These are phyloP conservation scores for Phenganax stokvisi DNA, from an alignment of 92 coral and sea anemone species.

Conservation along the genomic window DNA sequence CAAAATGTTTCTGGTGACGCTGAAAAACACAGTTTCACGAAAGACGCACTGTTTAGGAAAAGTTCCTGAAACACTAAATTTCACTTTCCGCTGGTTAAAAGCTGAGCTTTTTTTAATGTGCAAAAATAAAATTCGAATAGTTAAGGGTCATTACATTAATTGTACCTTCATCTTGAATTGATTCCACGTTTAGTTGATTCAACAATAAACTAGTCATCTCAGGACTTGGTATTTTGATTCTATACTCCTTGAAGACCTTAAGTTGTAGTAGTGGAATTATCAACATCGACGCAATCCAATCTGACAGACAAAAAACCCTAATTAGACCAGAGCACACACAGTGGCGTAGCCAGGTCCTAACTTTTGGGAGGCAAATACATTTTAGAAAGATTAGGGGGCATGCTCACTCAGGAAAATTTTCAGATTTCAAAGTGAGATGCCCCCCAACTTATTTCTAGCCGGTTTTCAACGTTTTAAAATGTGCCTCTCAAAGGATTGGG, in stretches of 20 bases:
- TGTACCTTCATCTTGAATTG: slow-evolving; percentile 12
- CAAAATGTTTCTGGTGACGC: slow-evolving; percentile 15
- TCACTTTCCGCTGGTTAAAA: no score
- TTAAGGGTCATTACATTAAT: background rate
- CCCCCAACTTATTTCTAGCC: no score
- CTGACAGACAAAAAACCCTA: background rate
- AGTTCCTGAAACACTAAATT: background rate
- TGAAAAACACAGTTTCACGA: background rate
- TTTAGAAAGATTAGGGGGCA: no score
- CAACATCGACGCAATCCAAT: slow-evolving; percentile 19
- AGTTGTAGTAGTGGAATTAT: slow-evolving; percentile 19
- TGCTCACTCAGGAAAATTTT: no score
- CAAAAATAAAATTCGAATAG: background rate
- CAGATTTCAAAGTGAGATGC: no score
- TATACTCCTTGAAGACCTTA: background rate
- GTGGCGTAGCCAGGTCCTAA: no score
- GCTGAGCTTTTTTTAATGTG: background rate
- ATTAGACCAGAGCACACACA: no score
- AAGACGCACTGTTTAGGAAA: background rate
- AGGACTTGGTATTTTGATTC: background rate
- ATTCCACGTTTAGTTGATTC: slow-evolving; percentile 7
- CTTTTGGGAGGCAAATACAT: no score
- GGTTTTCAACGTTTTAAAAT: no score
- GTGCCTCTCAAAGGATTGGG: no score
- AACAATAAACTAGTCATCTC: background rate